phyloP scores from a whole-genome alignment of 92 coral and sea anemone species.

The Zoanthus solanderi region DNA sequence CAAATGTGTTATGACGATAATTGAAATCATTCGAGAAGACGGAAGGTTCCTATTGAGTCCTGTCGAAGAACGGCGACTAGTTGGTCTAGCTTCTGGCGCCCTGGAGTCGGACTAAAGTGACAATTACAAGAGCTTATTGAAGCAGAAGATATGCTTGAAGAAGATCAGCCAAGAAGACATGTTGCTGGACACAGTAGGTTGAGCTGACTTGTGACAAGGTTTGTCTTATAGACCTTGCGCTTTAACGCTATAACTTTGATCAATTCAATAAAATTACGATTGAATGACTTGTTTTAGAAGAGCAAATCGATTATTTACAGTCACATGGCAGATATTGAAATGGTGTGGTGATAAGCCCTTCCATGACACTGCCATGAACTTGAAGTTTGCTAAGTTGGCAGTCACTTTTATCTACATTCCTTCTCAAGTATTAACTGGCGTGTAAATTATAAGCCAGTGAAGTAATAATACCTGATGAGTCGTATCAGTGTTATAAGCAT shows the following conservation, averaged over 20 bases:
- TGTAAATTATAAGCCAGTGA: not conserved
- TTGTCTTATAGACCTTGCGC: not conserved
- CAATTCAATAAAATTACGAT: conserved; percentile 14
- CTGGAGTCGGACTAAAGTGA: not conserved
- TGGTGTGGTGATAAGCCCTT: conserved; percentile 7
- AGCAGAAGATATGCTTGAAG: not conserved
- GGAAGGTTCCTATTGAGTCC: not conserved
- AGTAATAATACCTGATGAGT: conserved; percentile 2
- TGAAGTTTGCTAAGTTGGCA: conserved; percentile 20
- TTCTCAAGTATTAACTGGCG: not conserved
- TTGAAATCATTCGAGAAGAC: conserved; percentile 15
- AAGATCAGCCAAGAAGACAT: not conserved
- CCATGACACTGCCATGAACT: not conserved
- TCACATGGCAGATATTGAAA: not conserved
- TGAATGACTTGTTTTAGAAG: not conserved
- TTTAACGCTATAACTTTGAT: not conserved
- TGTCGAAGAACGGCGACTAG: not conserved
- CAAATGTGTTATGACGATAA: conserved; percentile 10
- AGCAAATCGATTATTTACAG: not conserved
- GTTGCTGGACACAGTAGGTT: not conserved
- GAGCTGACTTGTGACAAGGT: not conserved
- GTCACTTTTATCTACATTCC: not conserved
- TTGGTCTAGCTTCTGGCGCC: not conserved
- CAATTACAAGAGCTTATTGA: not conserved
- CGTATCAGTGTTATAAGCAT: not conserved